Evolutionary conservation across 1,140 invertebrate genomes (phyloP).

Genomic region (Macrobrachium rosenbergii): DNA sequence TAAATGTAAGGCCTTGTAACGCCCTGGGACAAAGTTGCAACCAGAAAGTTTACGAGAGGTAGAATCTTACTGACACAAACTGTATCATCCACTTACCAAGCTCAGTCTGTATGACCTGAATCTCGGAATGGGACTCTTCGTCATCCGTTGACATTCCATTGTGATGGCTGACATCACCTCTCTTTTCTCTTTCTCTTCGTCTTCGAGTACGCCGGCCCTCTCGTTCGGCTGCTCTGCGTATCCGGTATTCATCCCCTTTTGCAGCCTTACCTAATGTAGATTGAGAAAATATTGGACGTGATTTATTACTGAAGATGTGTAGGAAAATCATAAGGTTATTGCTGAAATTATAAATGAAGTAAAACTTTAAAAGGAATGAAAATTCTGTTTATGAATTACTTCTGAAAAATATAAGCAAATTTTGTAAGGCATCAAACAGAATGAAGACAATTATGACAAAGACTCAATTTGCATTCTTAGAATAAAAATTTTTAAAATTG

Average conservation of each 20-base stretch:
- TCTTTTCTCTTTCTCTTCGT: conserved; percentile 78
- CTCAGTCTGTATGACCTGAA: conserved; percentile 61
- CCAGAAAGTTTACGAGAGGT: not conserved
- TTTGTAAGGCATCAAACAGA: no score
- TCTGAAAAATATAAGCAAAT: no score
- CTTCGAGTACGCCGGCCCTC: conserved; percentile 88
- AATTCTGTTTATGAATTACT: no score
- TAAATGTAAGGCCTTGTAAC: no score
- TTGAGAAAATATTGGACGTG: not conserved
- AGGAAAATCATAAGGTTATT: not conserved
- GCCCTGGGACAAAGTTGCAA: not conserved
- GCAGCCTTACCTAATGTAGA: conserved; percentile 43
- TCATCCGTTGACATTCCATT: conserved; percentile 98
- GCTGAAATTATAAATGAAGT: not conserved
- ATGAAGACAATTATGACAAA: no score
- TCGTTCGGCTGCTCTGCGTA: conserved; percentile 86
- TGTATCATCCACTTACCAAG: conserved; percentile 37
- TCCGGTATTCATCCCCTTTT: conserved; percentile 79
- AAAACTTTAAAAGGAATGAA: no score
- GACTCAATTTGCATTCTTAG: no score
- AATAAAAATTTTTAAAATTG: no score
- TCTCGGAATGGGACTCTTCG: conserved; percentile 80
- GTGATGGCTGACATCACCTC: conserved; percentile 77
- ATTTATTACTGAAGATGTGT: not conserved
- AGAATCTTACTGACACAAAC: conserved; percentile 26